phyloP scores from a whole-genome alignment of 2,797 vertebrate genomes.

The Poeciliopsis turneri region DNA sequence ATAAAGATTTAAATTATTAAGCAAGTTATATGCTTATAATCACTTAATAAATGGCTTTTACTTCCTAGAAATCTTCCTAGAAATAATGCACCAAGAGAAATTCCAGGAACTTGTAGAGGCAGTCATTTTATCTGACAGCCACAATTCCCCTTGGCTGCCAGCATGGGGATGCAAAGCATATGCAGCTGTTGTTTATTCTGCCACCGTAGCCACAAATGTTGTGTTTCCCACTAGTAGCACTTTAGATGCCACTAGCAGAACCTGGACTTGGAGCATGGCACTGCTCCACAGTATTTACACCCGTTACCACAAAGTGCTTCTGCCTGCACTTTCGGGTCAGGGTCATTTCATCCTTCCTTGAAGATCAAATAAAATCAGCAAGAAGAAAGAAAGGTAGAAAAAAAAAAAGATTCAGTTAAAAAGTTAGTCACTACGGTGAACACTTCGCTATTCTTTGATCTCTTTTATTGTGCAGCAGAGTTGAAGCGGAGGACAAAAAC shows the following conservation, averaged over 20 bases:
- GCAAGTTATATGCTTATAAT: not conserved
- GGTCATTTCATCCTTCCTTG: conserved; percentile 15
- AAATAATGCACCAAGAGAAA: not conserved
- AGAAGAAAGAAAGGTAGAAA: conserved; percentile 28
- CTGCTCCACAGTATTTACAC: conserved; percentile 48
- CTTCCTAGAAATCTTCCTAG: not conserved
- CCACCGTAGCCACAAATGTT: conserved; percentile 45
- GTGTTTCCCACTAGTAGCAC: conserved; percentile 60
- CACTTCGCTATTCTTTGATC: conserved; percentile 53
- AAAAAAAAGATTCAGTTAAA: conserved; percentile 30
- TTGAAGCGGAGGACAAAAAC: conserved; percentile 38
- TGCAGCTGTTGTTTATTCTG: conserved; percentile 67
- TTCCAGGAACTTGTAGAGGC: conserved; percentile 38
- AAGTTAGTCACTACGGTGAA: conserved; percentile 46
- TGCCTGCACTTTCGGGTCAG: conserved; percentile 25
- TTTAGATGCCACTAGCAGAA: conserved; percentile 60
- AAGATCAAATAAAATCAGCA: conserved; percentile 5
- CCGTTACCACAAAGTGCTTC: conserved; percentile 30
- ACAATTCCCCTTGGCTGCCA: conserved; percentile 35
- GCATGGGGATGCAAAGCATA: conserved; percentile 51
- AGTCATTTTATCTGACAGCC: conserved; percentile 39
- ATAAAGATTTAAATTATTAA: not conserved
- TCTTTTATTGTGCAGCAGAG: conserved; percentile 32
- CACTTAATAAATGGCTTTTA: not conserved
- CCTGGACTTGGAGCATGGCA: conserved; percentile 47